phyloP scores from a whole-genome alignment of 2,797 vertebrate genomes.

The Botia almorhae region DNA sequence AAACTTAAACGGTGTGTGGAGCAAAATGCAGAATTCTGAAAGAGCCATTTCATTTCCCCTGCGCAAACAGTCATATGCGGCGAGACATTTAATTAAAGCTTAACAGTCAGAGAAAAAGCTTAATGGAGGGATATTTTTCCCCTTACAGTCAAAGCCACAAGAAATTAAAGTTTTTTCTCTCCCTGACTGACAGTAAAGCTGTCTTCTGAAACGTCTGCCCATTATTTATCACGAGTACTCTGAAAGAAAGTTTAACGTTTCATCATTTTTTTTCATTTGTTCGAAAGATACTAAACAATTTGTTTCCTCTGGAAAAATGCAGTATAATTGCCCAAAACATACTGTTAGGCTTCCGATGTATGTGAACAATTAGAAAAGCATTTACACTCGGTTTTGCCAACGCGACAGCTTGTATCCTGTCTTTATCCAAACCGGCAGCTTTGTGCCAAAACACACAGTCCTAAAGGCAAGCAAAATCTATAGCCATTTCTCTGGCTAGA shows the following conservation, averaged over 20 bases:
- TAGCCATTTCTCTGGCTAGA: constrained; percentile 28
- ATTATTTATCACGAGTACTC: constrained; percentile 20
- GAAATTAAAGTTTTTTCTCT: neutral
- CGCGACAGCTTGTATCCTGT: constrained; percentile 50
- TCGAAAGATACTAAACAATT: constrained; percentile 23
- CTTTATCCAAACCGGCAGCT: constrained; percentile 40
- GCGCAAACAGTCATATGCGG: constrained; percentile 23
- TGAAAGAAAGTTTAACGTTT: neutral
- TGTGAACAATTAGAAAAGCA: constrained; percentile 32
- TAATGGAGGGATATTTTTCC: constrained; percentile 12
- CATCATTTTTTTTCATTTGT: neutral
- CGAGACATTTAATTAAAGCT: constrained; percentile 40
- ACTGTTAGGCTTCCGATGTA: neutral
- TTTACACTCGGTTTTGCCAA: constrained; percentile 50
- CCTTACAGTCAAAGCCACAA: neutral
- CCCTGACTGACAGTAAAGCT: constrained; percentile 23
- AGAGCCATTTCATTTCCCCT: constrained; percentile 35
- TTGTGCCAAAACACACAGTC: constrained; percentile 52
- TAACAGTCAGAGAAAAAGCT: constrained; percentile 21
- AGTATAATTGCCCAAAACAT: constrained; percentile 5
- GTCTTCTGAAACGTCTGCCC: neutral
- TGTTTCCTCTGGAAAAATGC: neutral
- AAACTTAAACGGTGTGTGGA: constrained; percentile 29
- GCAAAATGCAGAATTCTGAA: constrained; percentile 39
- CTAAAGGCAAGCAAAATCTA: constrained; percentile 30